Percentiles rank a stretch among this genome's conserved stretches.
Conservation (phyloP, 2,888 invertebrate species). For the Nebria salina region DNA sequence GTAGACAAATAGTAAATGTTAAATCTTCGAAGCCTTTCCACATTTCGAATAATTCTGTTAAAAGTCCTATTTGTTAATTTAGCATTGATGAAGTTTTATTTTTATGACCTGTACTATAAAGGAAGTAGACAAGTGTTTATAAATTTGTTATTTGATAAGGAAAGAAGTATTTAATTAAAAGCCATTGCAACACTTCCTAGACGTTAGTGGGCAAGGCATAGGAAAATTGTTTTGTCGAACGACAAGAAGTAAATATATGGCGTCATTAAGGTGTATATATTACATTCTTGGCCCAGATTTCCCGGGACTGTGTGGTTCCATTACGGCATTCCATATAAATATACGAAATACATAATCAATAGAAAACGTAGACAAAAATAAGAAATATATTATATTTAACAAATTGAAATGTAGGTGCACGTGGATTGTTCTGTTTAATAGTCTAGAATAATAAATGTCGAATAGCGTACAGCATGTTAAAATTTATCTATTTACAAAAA, state of each 20-base stretch:
- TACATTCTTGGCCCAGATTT: conserved; percentile 34
- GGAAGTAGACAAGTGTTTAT: neutral
- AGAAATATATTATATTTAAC: too few relatives aligned
- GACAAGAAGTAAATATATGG: conserved; percentile 30
- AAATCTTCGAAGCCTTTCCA: neutral
- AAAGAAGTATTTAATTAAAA: conserved; percentile 31
- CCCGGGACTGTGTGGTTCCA: neutral
- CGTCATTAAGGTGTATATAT: conserved; percentile 29
- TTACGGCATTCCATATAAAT: neutral
- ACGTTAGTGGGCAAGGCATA: conserved; percentile 30
- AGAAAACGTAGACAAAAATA: too few relatives aligned
- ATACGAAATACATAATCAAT: too few relatives aligned
- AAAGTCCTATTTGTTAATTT: too few relatives aligned
- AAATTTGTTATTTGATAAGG: neutral
- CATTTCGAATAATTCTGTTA: too few relatives aligned
- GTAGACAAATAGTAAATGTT: conserved; percentile 16
- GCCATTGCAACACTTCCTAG: conserved; percentile 34
- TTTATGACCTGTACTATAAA: too few relatives aligned
- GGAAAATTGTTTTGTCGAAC: conserved; percentile 38
- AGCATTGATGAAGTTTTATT: too few relatives aligned
- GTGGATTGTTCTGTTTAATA: neutral
- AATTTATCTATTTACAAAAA: neutral
- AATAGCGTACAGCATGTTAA: neutral
- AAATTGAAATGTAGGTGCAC: too few relatives aligned
- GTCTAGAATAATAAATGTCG: neutral